phyloP scores from a whole-genome alignment of 2,113 vertebrate species.

The Acrocephalus kingi region DNA sequence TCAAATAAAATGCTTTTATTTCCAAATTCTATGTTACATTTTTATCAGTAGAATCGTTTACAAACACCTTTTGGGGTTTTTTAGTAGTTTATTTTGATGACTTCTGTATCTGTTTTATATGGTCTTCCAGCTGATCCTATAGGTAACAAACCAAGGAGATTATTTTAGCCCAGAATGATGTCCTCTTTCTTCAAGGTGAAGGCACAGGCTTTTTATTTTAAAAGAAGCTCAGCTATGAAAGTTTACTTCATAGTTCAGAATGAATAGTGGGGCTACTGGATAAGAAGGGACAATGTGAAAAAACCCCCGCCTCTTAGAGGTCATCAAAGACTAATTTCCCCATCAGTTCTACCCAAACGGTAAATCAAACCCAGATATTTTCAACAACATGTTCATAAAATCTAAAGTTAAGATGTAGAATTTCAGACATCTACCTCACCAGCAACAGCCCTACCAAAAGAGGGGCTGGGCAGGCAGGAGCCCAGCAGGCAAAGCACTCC shows the following conservation, averaged over 20 bases:
- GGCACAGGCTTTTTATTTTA: neutral
- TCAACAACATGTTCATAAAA: neutral
- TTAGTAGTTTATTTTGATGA: neutral
- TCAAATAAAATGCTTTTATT: neutral
- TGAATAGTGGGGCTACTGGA: neutral
- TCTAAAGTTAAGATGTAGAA: neutral
- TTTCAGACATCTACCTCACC: neutral
- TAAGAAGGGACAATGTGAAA: neutral
- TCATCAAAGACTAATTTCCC: neutral
- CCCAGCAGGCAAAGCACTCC: neutral
- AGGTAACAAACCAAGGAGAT: neutral
- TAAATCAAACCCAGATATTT: neutral
- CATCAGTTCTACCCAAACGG: neutral
- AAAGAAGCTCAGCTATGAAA: neutral
- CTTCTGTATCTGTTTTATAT: neutral
- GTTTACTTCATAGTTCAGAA: neutral
- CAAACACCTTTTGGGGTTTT: neutral
- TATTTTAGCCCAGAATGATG: neutral
- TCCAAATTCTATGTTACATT: neutral
- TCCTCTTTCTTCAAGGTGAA: neutral
- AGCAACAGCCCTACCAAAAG: neutral
- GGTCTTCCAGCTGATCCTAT: neutral
- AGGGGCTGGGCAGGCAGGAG: neutral
- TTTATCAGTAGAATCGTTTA: neutral
- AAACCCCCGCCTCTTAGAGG: neutral